Base-by-base conservation (phyloP, 2,113 vertebrate species). In the Oreochromis spilurus region DNA sequence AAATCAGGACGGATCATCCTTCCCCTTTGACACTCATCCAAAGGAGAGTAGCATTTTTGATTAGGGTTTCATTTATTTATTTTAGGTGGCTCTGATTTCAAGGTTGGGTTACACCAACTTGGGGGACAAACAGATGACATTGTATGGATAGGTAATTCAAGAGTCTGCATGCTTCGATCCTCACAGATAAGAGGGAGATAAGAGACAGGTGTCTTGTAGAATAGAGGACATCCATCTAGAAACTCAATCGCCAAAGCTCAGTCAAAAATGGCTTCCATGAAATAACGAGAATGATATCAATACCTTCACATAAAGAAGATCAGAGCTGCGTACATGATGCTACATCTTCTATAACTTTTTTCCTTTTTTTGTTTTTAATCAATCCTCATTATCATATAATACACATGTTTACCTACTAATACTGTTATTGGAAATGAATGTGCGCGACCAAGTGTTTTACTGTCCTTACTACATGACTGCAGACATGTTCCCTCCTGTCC, bases 61-160 rank as follows among this genome's bases (percentile, higher is more conserved):
- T 95, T 91, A 67, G 93, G 88, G 88, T 94, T 95, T 96, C 91
- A 95, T 95, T 95, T 95, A 95, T 96, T 96, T 94, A 94, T 95
- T 95, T 95, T 94, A 75, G 89, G 29, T 62, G 91, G 93, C 94
- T 95, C 95, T 96, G 95, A 83, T 95, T 96, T 93, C 94, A 94
- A 93, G 92, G 91, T 96, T 91, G 52, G 90, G 91, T 97, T 96
- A 92, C 91, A 87, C 81, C 88, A 89, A 94, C 94, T 95, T 93
- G 94, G 94, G 94, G 94, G 95, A 96, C 94, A 92, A 94, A 92
- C 84, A 86, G 92, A 92, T 95, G 94, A 94, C 94, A 96, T 93
- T 94, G 91, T 94, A 94, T 89, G 90, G 65, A 84, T 81, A 88
- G 89, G 81, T 93, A 96, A 95, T 96, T 93, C 93, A 95, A 96